These are phyloP conservation scores for Pseudococcus jackbeardsleyi DNA, from an alignment of 2,888 invertebrate genomes.

Conservation along the genomic window DNA sequence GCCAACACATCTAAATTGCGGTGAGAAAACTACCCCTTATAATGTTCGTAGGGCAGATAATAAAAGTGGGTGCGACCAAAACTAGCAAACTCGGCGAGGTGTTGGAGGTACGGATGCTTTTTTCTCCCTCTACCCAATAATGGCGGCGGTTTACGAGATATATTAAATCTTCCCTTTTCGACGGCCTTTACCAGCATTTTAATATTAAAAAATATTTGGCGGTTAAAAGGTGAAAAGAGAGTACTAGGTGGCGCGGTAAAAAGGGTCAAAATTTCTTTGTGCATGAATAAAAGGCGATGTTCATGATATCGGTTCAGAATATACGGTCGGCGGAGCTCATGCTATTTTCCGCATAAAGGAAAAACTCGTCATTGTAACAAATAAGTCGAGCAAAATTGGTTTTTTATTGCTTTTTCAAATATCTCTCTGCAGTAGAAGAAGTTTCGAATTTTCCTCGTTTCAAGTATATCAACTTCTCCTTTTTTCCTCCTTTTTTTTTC, in stretches of 20 bases:
- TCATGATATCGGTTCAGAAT: slow-evolving; percentile 58
- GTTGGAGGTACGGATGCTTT: slow-evolving; percentile 61
- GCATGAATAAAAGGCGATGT: slow-evolving; percentile 62
- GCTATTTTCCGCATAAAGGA: slow-evolving; percentile 54
- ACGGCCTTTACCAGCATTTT: slow-evolving; percentile 62
- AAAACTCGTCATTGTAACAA: slow-evolving; percentile 56
- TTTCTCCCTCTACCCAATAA: slow-evolving; percentile 58
- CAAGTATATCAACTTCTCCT: slow-evolving; percentile 62
- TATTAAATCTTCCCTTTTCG: slow-evolving; percentile 63
- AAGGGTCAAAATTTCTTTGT: slow-evolving; percentile 62
- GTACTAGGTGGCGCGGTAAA: slow-evolving; percentile 37
- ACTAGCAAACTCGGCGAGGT: slow-evolving; percentile 61
- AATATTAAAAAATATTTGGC: slow-evolving; percentile 63
- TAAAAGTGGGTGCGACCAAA: slow-evolving; percentile 63
- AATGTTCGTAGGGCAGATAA: slow-evolving; percentile 62
- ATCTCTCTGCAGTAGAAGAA: slow-evolving; percentile 55
- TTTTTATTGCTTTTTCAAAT: slow-evolving; percentile 65
- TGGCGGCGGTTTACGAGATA: slow-evolving; percentile 62
- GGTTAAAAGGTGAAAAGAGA: slow-evolving; percentile 64
- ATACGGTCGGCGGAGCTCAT: slow-evolving; percentile 43
- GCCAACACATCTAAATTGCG: slow-evolving; percentile 45
- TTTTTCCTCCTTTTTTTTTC: slow-evolving; percentile 4
- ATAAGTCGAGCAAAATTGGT: slow-evolving; percentile 64
- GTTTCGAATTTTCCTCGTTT: slow-evolving; percentile 60
- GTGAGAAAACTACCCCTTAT: slow-evolving; percentile 61